Evolutionary conservation across 92 coral and sea anemone species (phyloP).

Genomic region (Virgularia gustaviana): DNA sequence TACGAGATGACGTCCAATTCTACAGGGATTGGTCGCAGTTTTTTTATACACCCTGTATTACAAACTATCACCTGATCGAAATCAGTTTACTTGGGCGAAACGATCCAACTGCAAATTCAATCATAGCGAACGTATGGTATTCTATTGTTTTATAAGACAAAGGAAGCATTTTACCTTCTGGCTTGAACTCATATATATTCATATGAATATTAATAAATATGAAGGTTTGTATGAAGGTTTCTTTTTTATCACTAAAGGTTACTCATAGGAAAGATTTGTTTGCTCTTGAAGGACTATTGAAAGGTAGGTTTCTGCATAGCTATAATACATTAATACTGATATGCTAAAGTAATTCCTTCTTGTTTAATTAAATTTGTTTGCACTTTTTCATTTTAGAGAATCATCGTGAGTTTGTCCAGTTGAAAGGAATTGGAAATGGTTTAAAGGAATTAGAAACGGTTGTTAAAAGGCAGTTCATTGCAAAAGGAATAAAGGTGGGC

Average conservation of each 20-base stretch:
- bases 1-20: too few species aligned
- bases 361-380: neutral
- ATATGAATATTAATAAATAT: neutral
- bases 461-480: neutral
- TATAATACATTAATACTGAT: neutral
- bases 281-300: slow-evolving; percentile 76
- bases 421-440: neutral
- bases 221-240: neutral
- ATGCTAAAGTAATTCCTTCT: neutral
- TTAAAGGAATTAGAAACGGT: neutral
- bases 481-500: slow-evolving; percentile 13
- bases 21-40: too few species aligned
- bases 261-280: slow-evolving; percentile 75
- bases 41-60: too few species aligned
- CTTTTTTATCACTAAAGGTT: slow-evolving; percentile 47
- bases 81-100: too few species aligned
- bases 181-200: neutral
- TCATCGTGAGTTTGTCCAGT: slow-evolving; percentile 1
- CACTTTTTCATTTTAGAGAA: neutral
- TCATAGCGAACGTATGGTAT: neutral
- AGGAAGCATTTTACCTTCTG: neutral
- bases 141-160: neutral
- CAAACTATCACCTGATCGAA: too few species aligned
- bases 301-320: slow-evolving; percentile 46
- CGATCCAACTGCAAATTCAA: neutral